Percentiles rank a stretch among this genome's conserved stretches.
Evolutionary conservation across 1,140 invertebrate genomes (phyloP).

Genomic region (Goniozus legneri): DNA sequence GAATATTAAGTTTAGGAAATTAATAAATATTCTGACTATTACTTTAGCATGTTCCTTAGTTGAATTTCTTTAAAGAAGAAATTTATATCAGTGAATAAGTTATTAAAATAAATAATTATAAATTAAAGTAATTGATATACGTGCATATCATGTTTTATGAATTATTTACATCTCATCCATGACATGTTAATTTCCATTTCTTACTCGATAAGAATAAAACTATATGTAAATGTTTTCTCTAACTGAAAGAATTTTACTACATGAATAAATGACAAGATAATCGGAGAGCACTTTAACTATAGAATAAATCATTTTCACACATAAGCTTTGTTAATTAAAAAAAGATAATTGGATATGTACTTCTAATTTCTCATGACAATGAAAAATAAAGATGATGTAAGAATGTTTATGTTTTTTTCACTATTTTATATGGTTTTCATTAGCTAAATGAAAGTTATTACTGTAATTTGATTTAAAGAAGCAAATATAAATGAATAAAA

Average conservation of each 20-base stretch:
- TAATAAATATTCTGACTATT: not conserved
- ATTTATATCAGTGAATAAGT: too few relatives aligned
- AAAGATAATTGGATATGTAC: too few relatives aligned
- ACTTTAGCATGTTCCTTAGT: too few relatives aligned
- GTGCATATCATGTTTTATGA: not conserved
- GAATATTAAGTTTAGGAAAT: not conserved
- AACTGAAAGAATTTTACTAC: too few relatives aligned
- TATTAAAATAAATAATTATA: not conserved
- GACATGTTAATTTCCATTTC: not conserved
- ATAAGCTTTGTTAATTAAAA: too few relatives aligned
- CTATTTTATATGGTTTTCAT: slow-evolving; percentile 1
- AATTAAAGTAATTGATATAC: not conserved
- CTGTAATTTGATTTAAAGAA: slow-evolving; percentile 20
- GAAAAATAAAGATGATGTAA: not conserved
- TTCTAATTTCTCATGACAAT: too few relatives aligned
- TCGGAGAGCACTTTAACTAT: too few relatives aligned
- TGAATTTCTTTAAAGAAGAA: too few relatives aligned
- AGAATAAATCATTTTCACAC: too few relatives aligned
- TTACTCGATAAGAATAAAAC: too few relatives aligned
- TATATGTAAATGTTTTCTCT: too few relatives aligned
- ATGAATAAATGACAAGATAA: too few relatives aligned
- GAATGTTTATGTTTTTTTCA: not conserved
- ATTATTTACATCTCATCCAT: not conserved
- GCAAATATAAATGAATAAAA: slow-evolving; percentile 14
- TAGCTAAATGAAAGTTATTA: slow-evolving; percentile 17